A percentile compares a stretch with the other conserved stretches of the same genome.
These are phyloP conservation scores for Ageneiosus marmoratus DNA, from an alignment of 2,113 vertebrate species.

Conservation along the genomic window DNA sequence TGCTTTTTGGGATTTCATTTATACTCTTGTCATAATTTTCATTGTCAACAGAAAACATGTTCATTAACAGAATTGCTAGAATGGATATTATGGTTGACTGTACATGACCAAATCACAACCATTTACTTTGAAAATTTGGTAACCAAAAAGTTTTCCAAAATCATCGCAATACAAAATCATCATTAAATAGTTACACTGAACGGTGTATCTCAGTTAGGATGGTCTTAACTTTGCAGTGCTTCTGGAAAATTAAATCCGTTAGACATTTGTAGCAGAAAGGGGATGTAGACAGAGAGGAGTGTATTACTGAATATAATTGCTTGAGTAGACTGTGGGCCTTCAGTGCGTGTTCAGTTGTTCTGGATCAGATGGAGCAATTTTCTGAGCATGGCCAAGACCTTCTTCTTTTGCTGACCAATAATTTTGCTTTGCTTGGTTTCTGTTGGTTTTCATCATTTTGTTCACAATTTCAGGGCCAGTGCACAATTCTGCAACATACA, in stretches of 20 bases:
- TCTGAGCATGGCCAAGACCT: not conserved
- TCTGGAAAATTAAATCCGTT: not conserved
- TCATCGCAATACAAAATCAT: not conserved
- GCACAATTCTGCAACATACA: conserved; percentile 1
- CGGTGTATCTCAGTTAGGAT: not conserved
- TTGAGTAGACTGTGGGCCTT: conserved; percentile 2
- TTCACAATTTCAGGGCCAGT: not conserved
- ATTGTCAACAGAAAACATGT: not conserved
- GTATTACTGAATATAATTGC: conserved; percentile 6
- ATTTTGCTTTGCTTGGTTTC: conserved; percentile 6
- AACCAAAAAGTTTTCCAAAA: not conserved
- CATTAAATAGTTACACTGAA: not conserved
- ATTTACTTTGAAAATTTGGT: conserved; percentile 9
- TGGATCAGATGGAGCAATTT: not conserved
- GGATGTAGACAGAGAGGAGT: not conserved
- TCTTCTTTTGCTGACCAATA: conserved; percentile 12
- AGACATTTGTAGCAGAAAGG: not conserved
- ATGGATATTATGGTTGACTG: conserved; percentile 12
- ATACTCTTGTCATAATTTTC: not conserved
- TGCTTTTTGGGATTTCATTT: not conserved
- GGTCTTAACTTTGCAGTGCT: not conserved
- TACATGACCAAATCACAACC: conserved; percentile 12
- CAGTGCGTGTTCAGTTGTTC: not conserved
- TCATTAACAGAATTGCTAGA: conserved; percentile 17
- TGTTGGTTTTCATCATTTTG: conserved; percentile 16